Evolutionary conservation across 1,140 invertebrate species (phyloP).

Genomic region (Olivierus martensii): DNA sequence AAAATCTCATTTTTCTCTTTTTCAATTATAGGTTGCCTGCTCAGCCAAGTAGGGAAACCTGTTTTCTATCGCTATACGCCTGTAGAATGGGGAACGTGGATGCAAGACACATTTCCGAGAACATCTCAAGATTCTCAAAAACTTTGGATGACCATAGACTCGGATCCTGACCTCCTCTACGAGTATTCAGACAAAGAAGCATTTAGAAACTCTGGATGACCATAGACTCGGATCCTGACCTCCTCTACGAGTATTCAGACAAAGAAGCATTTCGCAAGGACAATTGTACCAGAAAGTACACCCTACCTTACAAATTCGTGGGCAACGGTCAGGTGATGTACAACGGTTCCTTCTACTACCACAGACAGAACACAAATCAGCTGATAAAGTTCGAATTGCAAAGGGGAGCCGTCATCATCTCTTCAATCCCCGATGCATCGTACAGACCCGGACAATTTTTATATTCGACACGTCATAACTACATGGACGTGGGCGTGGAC

Average conservation of each 20-base stretch:
- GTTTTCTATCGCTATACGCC: slow-evolving; percentile 62
- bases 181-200: slow-evolving; percentile 55
- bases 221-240: slow-evolving; percentile 49
- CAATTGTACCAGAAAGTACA: slow-evolving; percentile 25
- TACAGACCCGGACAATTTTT: slow-evolving; percentile 40
- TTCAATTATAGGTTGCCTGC: slow-evolving; percentile 46
- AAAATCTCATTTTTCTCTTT: too few species aligned
- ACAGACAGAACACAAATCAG: slow-evolving; percentile 39
- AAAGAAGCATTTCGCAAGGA: slow-evolving; percentile 43
- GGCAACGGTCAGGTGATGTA: slow-evolving; percentile 82
- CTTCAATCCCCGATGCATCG: slow-evolving; percentile 22
- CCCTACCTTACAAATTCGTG: slow-evolving; percentile 37
- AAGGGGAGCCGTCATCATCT: slow-evolving; percentile 1
- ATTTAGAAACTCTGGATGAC: slow-evolving; percentile 65
- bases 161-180: slow-evolving; percentile 50
- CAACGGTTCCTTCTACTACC: slow-evolving; percentile 84
- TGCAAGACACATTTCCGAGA: slow-evolving; percentile 56
- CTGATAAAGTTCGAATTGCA: slow-evolving; percentile 49
- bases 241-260: slow-evolving; percentile 59
- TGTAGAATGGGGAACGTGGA: slow-evolving; percentile 62
- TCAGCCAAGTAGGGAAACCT: slow-evolving; percentile 82
- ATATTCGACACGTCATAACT: slow-evolving; percentile 38
- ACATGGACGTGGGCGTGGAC: slow-evolving; percentile 78
- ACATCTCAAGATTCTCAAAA: slow-evolving; percentile 47
- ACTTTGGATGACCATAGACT: slow-evolving; percentile 67